Conservation (phyloP, 2,888 invertebrate genomes). For the Diplazon laetatorius region DNA sequence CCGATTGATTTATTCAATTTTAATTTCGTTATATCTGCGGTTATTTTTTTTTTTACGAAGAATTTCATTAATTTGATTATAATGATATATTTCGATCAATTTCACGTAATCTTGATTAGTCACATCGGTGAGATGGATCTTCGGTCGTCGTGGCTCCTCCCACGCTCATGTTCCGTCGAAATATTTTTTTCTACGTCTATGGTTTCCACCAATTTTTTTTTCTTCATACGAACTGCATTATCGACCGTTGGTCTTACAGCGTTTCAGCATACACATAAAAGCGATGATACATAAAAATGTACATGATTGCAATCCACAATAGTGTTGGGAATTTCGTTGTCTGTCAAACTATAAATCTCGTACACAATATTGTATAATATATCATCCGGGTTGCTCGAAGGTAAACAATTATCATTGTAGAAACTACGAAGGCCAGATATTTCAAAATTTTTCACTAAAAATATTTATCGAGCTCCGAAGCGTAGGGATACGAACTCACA, state of each 20-base stretch:
- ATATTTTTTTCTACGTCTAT: too few relatives aligned
- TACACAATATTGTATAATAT: neutral
- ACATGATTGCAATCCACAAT: neutral
- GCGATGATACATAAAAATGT: too few relatives aligned
- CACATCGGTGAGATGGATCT: too few relatives aligned
- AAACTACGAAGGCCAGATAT: neutral
- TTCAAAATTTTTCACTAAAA: neutral
- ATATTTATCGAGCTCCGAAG: neutral
- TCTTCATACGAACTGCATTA: neutral
- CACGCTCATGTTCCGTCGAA: too few relatives aligned
- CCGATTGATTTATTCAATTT: too few relatives aligned
- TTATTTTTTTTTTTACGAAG: too few relatives aligned
- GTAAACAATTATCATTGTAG: neutral
- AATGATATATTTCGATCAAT: too few relatives aligned
- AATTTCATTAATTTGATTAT: too few relatives aligned
- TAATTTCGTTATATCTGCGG: too few relatives aligned
- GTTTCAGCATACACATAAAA: neutral
- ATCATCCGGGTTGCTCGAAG: constrained; percentile 12
- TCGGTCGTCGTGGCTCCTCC: too few relatives aligned
- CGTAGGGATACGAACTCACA: neutral
- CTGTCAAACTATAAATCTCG: constrained; percentile 52
- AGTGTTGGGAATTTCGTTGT: neutral
- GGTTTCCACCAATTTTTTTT: too few relatives aligned
- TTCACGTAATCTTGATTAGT: too few relatives aligned
- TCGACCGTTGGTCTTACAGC: neutral